Conservation (phyloP, 2,797 vertebrate species). For the Eulemur albifrons region DNA sequence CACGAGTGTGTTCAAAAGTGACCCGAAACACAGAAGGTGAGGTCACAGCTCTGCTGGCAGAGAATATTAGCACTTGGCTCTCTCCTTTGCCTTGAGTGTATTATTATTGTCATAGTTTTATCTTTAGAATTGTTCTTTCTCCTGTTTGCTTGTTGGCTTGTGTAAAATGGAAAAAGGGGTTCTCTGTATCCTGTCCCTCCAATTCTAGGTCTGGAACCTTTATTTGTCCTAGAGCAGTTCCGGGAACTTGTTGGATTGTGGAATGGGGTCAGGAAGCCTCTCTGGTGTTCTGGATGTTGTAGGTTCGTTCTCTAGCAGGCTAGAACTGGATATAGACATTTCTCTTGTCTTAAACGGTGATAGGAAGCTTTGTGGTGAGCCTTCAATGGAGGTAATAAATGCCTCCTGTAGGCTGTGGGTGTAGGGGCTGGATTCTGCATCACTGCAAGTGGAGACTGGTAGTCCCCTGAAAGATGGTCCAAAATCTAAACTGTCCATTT, state of each 20-base stretch:
- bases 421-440: not conserved
- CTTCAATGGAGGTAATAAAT: not conserved
- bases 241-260: not conserved
- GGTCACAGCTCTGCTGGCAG: slow-evolving; percentile 76
- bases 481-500: not conserved
- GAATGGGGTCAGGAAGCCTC: slow-evolving; percentile 41
- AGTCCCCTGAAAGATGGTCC: not conserved
- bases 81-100: slow-evolving; percentile 36
- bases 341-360: not conserved
- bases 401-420: not conserved
- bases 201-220: slow-evolving; percentile 53
- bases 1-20: slow-evolving; percentile 48
- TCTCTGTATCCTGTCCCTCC: not conserved
- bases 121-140: slow-evolving; percentile 41
- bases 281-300: slow-evolving; percentile 27
- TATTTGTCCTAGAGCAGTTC: slow-evolving; percentile 42
- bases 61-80: slow-evolving; percentile 32
- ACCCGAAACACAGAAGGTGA: not conserved
- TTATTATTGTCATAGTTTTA: slow-evolving; percentile 23
- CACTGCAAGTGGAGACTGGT: not conserved
- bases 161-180: slow-evolving; percentile 20
- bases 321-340: slow-evolving; percentile 19
- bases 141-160: not conserved
- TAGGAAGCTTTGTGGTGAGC: slow-evolving; percentile 17
- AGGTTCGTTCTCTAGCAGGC: slow-evolving; percentile 45